Percentiles rank a stretch among this genome's conserved stretches.
Evolutionary conservation across 1,140 invertebrate species (phyloP).

Genomic region (Acyrthosiphon pisum): DNA sequence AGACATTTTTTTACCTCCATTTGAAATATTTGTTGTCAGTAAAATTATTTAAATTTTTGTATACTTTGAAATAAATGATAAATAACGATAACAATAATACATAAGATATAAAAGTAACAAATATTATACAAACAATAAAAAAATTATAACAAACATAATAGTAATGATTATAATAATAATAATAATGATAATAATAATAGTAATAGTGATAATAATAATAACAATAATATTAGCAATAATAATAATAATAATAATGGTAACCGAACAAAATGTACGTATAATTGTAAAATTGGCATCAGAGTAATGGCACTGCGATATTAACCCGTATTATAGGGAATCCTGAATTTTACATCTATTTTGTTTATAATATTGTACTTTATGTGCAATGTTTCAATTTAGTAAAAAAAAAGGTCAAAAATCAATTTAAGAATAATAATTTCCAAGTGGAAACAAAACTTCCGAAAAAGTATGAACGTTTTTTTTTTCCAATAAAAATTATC

Average conservation of each 20-base stretch:
- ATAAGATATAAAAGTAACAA: constrained; percentile 36
- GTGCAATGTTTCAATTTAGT: neutral
- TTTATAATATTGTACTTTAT: neutral
- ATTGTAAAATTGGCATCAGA: neutral
- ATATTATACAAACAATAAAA: constrained; percentile 35
- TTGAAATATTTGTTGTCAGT: neutral
- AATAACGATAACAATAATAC: neutral
- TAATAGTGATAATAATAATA: neutral
- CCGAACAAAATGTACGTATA: constrained; percentile 8
- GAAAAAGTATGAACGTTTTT: neutral
- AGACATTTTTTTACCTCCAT: neutral
- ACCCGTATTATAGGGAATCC: neutral
- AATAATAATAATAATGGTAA: constrained; percentile 28
- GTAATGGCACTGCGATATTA: neutral
- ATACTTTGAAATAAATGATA: neutral
- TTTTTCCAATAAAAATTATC: neutral
- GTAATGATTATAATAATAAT: neutral
- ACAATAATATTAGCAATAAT: neutral
- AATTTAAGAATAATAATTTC: neutral
- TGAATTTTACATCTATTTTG: neutral
- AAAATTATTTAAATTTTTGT: neutral
- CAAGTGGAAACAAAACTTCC: neutral
- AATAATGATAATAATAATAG: neutral
- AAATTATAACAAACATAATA: neutral
- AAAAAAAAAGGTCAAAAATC: too few relatives aligned